phyloP scores from a whole-genome alignment of 2,888 invertebrate species.

The Ceramica pisi region DNA sequence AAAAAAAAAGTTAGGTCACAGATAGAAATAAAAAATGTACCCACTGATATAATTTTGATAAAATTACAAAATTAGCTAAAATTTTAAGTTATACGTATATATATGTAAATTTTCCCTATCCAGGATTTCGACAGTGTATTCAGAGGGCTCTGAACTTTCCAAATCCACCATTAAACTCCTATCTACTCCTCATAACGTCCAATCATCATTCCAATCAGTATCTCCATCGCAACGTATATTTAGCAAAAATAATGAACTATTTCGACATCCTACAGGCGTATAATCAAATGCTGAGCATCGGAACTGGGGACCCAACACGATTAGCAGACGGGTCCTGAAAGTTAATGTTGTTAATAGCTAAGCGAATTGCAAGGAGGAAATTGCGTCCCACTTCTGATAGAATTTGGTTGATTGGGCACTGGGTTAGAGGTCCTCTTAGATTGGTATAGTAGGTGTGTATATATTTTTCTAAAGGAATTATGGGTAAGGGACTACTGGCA shows the following conservation, averaged over 20 bases:
- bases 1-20: no score
- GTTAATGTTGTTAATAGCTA: slow-evolving; percentile 87
- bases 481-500: no score
- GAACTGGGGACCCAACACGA: slow-evolving; percentile 83
- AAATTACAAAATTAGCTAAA: no score
- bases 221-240: slow-evolving; percentile 59
- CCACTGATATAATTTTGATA: no score
- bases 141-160: neutral
- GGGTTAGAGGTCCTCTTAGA: slow-evolving; percentile 70
- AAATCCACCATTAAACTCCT: slow-evolving; percentile 8
- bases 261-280: slow-evolving; percentile 74
- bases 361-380: slow-evolving; percentile 85
- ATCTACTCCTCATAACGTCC: slow-evolving; percentile 10
- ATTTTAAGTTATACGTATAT: no score
- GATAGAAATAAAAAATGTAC: no score
- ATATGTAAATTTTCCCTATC: neutral
- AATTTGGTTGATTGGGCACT: slow-evolving; percentile 85
- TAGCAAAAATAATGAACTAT: slow-evolving; percentile 72
- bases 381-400: slow-evolving; percentile 82
- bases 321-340: slow-evolving; percentile 87
- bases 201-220: slow-evolving; percentile 37
- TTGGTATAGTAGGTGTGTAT: slow-evolving; percentile 4
- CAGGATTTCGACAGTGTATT: neutral
- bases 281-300: slow-evolving; percentile 80
- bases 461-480: neutral